phyloP scores from a whole-genome alignment of 2,797 vertebrate species.

The Anas bernieri region DNA sequence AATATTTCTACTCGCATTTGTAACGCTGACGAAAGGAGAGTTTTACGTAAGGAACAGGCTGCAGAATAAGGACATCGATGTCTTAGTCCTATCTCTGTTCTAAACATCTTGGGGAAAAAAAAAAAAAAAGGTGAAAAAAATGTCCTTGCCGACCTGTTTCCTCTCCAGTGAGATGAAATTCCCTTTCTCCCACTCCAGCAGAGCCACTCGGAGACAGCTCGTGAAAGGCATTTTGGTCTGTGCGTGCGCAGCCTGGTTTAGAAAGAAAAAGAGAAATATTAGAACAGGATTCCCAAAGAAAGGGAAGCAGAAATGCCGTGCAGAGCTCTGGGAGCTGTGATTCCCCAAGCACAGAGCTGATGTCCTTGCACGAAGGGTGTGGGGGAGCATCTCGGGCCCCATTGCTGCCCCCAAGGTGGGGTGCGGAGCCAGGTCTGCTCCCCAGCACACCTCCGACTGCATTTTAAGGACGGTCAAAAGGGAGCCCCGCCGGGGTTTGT shows the following conservation, averaged over 20 bases:
- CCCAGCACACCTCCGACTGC: background rate
- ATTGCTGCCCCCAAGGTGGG: rapidly evolving
- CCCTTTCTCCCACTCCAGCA: background rate
- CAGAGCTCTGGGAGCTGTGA: background rate
- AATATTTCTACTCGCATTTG: constrained; percentile 60
- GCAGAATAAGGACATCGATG: background rate
- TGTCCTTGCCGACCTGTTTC: background rate
- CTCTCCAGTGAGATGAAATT: background rate
- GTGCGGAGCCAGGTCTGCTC: background rate
- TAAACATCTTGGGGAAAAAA: background rate
- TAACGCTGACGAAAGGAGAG: constrained; percentile 29
- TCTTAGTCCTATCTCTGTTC: background rate
- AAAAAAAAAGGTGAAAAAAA: background rate
- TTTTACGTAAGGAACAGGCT: constrained; percentile 46
- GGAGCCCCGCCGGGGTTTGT: background rate
- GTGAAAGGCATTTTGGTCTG: background rate
- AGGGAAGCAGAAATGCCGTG: background rate
- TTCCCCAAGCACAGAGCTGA: background rate
- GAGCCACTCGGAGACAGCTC: background rate
- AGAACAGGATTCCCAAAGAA: background rate
- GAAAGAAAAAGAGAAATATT: background rate
- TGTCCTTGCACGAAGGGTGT: background rate
- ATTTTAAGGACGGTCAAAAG: background rate
- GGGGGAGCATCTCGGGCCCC: background rate
- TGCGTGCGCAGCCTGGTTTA: background rate